These are phyloP conservation scores for Mormyrops boulengeri DNA, from an alignment of 2,797 vertebrate genomes.

Conservation along the genomic window DNA sequence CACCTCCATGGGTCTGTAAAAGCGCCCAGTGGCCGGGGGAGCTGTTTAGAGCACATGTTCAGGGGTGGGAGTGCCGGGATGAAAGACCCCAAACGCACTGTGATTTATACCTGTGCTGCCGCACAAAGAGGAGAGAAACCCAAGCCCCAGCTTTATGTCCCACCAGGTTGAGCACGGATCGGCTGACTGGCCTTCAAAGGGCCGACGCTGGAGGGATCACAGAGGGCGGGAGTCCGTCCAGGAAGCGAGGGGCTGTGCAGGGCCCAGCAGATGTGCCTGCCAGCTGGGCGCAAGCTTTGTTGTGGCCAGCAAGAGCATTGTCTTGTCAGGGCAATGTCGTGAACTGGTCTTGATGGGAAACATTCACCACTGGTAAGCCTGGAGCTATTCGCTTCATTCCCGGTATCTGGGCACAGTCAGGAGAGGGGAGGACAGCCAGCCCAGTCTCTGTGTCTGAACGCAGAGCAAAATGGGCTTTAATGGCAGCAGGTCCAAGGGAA, in stretches of 20 bases:
- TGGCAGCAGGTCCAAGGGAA: not conserved
- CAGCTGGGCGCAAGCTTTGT: constrained; percentile 49
- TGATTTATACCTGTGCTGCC: constrained; percentile 42
- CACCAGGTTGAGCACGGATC: constrained; percentile 30
- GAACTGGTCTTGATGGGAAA: constrained; percentile 54
- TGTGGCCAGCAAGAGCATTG: constrained; percentile 43
- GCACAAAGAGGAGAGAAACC: constrained; percentile 36
- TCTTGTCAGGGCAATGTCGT: constrained; percentile 50
- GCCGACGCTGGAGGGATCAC: constrained; percentile 26
- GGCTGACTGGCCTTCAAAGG: constrained; percentile 40
- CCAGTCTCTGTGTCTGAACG: constrained; percentile 35
- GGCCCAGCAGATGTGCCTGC: constrained; percentile 38
- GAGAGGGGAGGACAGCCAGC: constrained; percentile 34
- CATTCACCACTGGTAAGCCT: constrained; percentile 37
- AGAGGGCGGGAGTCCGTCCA: constrained; percentile 19
- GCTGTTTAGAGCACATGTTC: constrained; percentile 31
- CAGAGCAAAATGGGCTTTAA: constrained; percentile 7
- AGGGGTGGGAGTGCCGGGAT: constrained; percentile 29
- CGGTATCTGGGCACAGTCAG: constrained; percentile 34
- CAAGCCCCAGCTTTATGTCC: constrained; percentile 31
- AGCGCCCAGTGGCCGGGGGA: not conserved
- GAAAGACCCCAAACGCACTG: constrained; percentile 7
- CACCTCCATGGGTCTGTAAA: not conserved
- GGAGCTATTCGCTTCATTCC: constrained; percentile 18
- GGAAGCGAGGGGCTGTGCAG: constrained; percentile 7